A percentile compares a stretch with the other conserved stretches of the same genome.
These are phyloP conservation scores for Parasteatoda tepidariorum DNA, from an alignment of 1,140 invertebrate species.

Conservation along the genomic window DNA sequence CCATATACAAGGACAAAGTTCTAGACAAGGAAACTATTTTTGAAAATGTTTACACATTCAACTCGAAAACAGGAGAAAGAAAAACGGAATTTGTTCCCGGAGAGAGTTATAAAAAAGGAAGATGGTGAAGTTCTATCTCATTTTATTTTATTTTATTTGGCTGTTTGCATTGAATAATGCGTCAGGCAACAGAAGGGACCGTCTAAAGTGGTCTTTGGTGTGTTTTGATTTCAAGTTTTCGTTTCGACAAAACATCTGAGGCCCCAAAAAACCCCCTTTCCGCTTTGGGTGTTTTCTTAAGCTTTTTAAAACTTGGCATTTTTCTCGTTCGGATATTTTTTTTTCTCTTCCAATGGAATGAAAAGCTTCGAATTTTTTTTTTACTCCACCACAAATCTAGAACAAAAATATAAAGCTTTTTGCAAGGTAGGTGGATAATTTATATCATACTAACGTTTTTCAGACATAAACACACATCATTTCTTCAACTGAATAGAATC, in stretches of 20 bases:
- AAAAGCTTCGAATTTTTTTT: not conserved
- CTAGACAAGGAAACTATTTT: too few species aligned
- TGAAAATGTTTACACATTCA: not conserved
- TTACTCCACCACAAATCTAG: too few species aligned
- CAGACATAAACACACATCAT: too few species aligned
- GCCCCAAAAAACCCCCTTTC: not conserved
- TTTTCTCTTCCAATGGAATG: too few species aligned
- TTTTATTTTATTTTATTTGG: not conserved
- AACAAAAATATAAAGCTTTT: too few species aligned
- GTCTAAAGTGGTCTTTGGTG: constrained; percentile 3
- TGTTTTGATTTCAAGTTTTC: constrained; percentile 20
- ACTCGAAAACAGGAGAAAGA: not conserved
- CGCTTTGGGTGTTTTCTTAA: not conserved
- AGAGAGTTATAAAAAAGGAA: not conserved
- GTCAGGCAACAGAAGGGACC: not conserved
- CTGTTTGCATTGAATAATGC: not conserved
- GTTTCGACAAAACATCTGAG: constrained; percentile 5
- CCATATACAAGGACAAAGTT: too few species aligned
- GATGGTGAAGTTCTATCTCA: not conserved
- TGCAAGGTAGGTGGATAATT: too few species aligned
- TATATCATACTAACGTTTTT: too few species aligned
- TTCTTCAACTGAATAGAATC: too few species aligned
- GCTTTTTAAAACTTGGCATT: not conserved
- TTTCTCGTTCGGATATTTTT: not conserved
- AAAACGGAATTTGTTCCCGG: not conserved